A percentile compares a stretch with the other conserved stretches of the same genome.
phyloP scores from a whole-genome alignment of 2,797 vertebrate genomes.

The Heteromormyrus szaboi region DNA sequence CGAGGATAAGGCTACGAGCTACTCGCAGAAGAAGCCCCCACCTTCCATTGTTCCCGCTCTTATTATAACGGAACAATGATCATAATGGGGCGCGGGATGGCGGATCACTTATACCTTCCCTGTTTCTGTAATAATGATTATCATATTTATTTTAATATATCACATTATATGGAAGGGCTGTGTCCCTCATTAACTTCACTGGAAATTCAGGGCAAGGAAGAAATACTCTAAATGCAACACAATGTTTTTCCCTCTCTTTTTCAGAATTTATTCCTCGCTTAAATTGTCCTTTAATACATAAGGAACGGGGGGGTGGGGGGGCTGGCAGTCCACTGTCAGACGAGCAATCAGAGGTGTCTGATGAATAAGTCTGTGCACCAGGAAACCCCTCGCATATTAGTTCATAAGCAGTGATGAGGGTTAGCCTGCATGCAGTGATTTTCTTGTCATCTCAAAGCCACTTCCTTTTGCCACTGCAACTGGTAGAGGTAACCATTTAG shows the following conservation, averaged over 20 bases:
- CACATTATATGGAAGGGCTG: neutral
- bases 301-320: neutral
- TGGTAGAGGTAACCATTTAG: neutral
- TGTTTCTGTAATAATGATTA: neutral
- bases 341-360: neutral
- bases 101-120: neutral
- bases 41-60: neutral
- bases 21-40: too few relatives aligned
- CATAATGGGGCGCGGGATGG: neutral
- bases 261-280: neutral
- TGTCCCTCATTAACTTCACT: neutral
- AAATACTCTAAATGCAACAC: neutral
- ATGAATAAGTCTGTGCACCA: neutral
- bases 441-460: slow-evolving; percentile 65
- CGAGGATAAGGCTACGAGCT: neutral
- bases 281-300: neutral
- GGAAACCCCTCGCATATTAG: slow-evolving; percentile 69
- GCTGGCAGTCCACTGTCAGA: neutral
- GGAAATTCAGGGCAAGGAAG: neutral
- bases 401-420: slow-evolving; percentile 64
- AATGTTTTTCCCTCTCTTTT: neutral
- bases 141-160: slow-evolving; percentile 2
- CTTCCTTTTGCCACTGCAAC: slow-evolving; percentile 23
- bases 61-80: slow-evolving; percentile 11
- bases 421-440: slow-evolving; percentile 71